phyloP scores from a whole-genome alignment of 2,113 vertebrate species.

The Anguilla rostrata region DNA sequence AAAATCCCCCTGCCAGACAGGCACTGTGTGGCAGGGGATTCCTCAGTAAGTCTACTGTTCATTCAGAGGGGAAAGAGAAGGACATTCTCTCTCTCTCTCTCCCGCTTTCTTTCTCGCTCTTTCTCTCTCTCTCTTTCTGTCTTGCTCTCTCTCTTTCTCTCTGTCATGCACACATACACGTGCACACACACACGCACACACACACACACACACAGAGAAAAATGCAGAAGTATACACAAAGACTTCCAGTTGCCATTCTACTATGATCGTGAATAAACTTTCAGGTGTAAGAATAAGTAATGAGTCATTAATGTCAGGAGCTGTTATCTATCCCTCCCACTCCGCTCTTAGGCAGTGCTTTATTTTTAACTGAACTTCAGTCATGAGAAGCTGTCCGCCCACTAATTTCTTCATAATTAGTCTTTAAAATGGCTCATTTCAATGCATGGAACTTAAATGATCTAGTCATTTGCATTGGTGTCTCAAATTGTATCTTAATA shows the following conservation, averaged over 20 bases:
- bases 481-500: not conserved
- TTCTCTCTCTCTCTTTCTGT: too few relatives aligned
- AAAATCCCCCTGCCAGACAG: constrained; percentile 50
- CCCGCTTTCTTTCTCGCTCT: too few relatives aligned
- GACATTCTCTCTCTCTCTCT: not conserved
- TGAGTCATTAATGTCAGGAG: constrained; percentile 12
- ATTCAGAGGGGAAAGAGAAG: not conserved
- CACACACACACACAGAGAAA: not conserved
- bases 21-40: constrained; percentile 50
- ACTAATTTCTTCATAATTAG: constrained; percentile 13
- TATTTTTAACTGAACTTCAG: not conserved
- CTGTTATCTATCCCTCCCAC: constrained; percentile 3
- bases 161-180: too few relatives aligned
- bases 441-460: not conserved
- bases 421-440: not conserved
- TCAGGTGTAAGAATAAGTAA: not conserved
- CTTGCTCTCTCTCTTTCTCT: too few relatives aligned
- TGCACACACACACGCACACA: too few relatives aligned
- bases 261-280: not conserved
- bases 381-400: not conserved
- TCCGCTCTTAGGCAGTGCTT: not conserved
- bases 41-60: constrained; percentile 46
- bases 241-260: not conserved
- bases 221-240: not conserved
- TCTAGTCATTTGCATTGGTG: not conserved